Conservation (phyloP, 2,888 invertebrate genomes). For the Boloria euphrosyne region DNA sequence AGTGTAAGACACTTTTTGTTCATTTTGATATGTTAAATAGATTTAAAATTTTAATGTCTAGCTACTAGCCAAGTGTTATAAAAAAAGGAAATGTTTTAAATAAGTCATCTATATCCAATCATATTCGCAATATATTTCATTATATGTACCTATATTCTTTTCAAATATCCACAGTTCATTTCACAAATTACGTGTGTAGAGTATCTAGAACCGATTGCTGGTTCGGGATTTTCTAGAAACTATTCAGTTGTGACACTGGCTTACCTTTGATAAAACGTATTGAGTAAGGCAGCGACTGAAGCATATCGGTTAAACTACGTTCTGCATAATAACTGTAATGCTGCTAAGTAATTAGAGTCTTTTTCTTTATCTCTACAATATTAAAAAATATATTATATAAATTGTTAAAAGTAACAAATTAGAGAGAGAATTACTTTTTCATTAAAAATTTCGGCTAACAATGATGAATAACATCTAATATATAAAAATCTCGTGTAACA, state of each 20-base stretch:
- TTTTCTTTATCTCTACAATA: slow-evolving; percentile 1
- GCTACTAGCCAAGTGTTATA: too few relatives aligned
- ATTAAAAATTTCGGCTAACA: too few relatives aligned
- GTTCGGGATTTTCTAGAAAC: slow-evolving; percentile 31
- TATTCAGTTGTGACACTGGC: slow-evolving; percentile 29
- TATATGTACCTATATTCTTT: background rate
- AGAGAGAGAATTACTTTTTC: too few relatives aligned
- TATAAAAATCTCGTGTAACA: too few relatives aligned
- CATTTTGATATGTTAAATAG: too few relatives aligned
- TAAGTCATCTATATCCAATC: too few relatives aligned
- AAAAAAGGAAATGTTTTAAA: too few relatives aligned
- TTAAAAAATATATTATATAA: slow-evolving; percentile 1
- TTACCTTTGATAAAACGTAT: slow-evolving; percentile 33
- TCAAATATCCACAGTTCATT: slow-evolving; percentile 3
- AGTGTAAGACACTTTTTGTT: too few relatives aligned
- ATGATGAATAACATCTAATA: too few relatives aligned
- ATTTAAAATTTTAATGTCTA: too few relatives aligned
- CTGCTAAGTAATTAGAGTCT: slow-evolving; percentile 16
- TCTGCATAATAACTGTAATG: slow-evolving; percentile 11
- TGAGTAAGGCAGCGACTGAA: slow-evolving; percentile 28
- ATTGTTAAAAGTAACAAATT: too few relatives aligned
- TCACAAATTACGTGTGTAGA: slow-evolving; percentile 5
- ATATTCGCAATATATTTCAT: background rate
- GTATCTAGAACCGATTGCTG: slow-evolving; percentile 24
- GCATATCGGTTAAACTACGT: slow-evolving; percentile 18